These are phyloP conservation scores for Melanotaenia maccullochi DNA, from an alignment of 2,797 vertebrate species.

Conservation along the genomic window DNA sequence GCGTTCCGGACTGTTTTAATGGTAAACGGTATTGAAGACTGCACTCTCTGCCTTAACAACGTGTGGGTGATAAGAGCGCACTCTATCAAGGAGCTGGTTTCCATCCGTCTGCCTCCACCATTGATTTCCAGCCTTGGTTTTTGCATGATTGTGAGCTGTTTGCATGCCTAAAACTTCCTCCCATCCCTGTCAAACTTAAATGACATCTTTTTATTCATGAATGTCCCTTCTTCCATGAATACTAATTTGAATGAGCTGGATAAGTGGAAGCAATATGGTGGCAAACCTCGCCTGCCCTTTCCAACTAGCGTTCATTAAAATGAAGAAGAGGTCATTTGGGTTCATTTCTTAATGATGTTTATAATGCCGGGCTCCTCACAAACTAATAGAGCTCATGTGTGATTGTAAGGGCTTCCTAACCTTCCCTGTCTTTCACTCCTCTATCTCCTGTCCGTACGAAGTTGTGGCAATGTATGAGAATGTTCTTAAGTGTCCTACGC, in stretches of 20 bases:
- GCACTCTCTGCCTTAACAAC: constrained; percentile 62
- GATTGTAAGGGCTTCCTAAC: constrained; percentile 85
- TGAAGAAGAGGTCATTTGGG: constrained; percentile 80
- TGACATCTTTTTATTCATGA: constrained; percentile 82
- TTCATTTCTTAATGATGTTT: constrained; percentile 83
- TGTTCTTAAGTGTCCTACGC: constrained; percentile 99
- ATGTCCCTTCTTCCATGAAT: constrained; percentile 72
- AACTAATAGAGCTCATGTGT: constrained; percentile 79
- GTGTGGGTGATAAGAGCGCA: constrained; percentile 62
- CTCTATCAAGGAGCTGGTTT: constrained; percentile 53
- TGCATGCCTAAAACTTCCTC: constrained; percentile 62
- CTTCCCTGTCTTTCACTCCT: constrained; percentile 89
- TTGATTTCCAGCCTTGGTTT: constrained; percentile 67
- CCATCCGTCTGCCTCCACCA: constrained; percentile 50
- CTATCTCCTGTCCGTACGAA: constrained; percentile 86
- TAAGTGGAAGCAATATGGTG: constrained; percentile 79
- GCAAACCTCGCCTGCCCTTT: constrained; percentile 78
- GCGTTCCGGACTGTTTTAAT: constrained; percentile 78
- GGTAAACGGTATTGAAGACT: constrained; percentile 75
- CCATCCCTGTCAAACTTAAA: constrained; percentile 73
- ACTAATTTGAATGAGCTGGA: constrained; percentile 77
- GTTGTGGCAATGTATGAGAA: constrained; percentile 99
- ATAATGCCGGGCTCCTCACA: constrained; percentile 80
- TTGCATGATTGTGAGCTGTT: constrained; percentile 77
- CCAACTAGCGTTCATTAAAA: constrained; percentile 80